Conservation (phyloP, 1,140 invertebrate species). For the Gonatopus flavifemur region DNA sequence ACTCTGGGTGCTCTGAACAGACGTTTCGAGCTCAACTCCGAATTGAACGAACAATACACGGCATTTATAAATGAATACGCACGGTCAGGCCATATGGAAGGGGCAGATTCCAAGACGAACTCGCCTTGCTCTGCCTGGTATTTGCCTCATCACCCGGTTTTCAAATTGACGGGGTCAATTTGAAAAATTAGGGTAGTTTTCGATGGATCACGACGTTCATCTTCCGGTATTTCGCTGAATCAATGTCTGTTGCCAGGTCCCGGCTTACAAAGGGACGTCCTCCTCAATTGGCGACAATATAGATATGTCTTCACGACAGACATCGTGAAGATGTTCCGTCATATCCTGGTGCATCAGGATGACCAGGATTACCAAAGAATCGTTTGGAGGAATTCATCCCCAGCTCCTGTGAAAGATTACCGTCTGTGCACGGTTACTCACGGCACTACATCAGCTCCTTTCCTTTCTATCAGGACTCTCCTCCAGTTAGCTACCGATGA, state of each 20-base stretch:
- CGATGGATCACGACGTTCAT: background rate
- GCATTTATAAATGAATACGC: background rate
- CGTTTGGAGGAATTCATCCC: conserved; percentile 22
- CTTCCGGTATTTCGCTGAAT: background rate
- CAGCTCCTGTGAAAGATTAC: background rate
- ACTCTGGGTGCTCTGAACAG: background rate
- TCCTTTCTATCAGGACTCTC: background rate
- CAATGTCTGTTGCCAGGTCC: background rate
- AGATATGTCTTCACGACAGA: conserved; percentile 10
- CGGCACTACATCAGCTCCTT: background rate
- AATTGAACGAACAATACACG: background rate
- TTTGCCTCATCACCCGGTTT: background rate
- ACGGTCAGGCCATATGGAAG: background rate
- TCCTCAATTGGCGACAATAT: conserved; percentile 4
- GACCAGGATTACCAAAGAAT: conserved; percentile 34
- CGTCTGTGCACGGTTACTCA: background rate
- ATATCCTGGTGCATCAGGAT: conserved; percentile 14
- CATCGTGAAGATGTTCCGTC: conserved; percentile 18
- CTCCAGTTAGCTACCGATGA: background rate
- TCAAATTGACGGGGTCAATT: background rate
- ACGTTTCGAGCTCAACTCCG: background rate
- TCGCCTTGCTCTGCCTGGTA: background rate
- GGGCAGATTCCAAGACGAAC: background rate
- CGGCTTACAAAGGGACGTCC: background rate
- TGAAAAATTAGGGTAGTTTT: background rate